phyloP scores from a whole-genome alignment of 2,113 vertebrate species.

The Antechinus flavipes region DNA sequence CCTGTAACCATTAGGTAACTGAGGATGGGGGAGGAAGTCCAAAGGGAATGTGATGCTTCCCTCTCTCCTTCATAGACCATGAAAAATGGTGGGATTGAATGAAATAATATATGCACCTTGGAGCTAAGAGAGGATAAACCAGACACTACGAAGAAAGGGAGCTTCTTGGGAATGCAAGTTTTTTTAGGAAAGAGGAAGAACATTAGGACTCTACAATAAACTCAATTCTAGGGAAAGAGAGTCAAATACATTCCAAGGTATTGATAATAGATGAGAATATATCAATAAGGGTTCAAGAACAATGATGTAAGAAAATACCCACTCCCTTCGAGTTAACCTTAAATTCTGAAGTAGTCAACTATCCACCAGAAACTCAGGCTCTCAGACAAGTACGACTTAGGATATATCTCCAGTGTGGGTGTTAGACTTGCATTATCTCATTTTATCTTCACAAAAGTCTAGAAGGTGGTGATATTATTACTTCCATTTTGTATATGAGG shows the following conservation, averaged over 20 bases:
- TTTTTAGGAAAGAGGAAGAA: neutral
- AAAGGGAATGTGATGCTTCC: neutral
- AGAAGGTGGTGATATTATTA: neutral
- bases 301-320: neutral
- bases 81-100: neutral
- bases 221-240: neutral
- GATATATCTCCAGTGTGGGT: neutral
- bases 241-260: neutral
- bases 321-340: neutral
- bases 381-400: neutral
- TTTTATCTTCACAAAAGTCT: neutral
- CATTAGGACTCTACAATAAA: neutral
- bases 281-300: neutral
- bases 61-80: neutral
- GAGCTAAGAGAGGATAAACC: neutral
- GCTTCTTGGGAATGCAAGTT: neutral
- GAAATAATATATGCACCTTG: neutral
- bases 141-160: neutral
- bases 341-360: neutral
- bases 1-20: neutral
- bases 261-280: neutral
- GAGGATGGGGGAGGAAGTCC: neutral
- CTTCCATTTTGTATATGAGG: neutral
- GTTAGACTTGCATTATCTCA: neutral
- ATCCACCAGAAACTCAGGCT: neutral